Conservation (phyloP, 35 echinoderm and acorn worm species). For the Chiridota heheva region DNA sequence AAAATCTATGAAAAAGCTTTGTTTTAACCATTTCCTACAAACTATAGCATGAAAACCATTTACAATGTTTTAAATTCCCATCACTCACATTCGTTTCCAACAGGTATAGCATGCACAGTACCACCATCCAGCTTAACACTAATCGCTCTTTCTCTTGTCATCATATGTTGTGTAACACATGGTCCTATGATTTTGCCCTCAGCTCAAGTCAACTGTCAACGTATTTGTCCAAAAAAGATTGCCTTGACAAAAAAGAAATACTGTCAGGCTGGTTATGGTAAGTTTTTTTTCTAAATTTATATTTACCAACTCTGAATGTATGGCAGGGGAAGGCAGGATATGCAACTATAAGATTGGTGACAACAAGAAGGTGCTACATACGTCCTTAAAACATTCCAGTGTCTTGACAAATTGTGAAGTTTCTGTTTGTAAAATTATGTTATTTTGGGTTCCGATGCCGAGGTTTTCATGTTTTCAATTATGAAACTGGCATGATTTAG, state of each 20-base stretch:
- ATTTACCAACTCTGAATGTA: neutral
- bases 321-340: neutral
- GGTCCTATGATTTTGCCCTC: neutral
- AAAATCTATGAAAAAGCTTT: too few relatives aligned
- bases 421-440: neutral
- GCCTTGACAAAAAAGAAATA: constrained; percentile 18
- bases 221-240: neutral
- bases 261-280: constrained; percentile 38
- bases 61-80: too few relatives aligned
- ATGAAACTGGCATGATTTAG: too few relatives aligned
- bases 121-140: constrained; percentile 20
- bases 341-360: neutral
- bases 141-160: constrained; percentile 22
- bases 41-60: too few relatives aligned
- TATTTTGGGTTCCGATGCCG: neutral
- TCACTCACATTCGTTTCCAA: too few relatives aligned
- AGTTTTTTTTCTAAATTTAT: neutral
- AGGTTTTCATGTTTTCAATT: neutral
- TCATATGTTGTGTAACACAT: neutral
- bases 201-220: constrained; percentile 16
- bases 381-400: too few relatives aligned
- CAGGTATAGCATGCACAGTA: too few relatives aligned
- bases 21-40: too few relatives aligned
- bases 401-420: too few relatives aligned
- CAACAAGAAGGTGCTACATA: neutral